phyloP scores from a whole-genome alignment of 2,113 vertebrate genomes.

The Bungarus multicinctus region DNA sequence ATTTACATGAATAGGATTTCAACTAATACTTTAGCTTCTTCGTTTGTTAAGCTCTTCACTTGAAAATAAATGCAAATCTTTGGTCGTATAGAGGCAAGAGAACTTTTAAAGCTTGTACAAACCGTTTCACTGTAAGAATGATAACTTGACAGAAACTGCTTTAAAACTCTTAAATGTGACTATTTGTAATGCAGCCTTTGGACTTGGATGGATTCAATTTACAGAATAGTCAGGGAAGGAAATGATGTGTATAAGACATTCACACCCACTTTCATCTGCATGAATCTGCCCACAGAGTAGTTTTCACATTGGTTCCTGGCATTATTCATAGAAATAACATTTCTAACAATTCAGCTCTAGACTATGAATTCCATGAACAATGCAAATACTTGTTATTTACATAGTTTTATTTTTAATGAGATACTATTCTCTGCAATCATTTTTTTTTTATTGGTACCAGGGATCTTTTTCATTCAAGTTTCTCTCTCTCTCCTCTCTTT shows the following conservation, averaged over 20 bases:
- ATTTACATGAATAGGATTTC: not conserved
- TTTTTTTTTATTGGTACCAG: not conserved
- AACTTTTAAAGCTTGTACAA: not conserved
- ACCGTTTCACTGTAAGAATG: not conserved
- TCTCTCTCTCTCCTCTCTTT: not conserved
- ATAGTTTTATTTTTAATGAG: slow-evolving; percentile 8
- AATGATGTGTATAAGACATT: slow-evolving; percentile 15
- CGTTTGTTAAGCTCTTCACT: not conserved
- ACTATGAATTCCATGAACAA: slow-evolving; percentile 20
- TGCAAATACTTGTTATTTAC: slow-evolving; percentile 23
- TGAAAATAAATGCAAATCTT: not conserved
- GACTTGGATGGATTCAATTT: slow-evolving; percentile 8
- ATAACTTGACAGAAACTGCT: not conserved
- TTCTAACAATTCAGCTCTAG: slow-evolving; percentile 16
- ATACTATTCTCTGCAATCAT: not conserved
- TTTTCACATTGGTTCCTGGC: slow-evolving; percentile 13
- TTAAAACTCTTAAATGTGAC: slow-evolving; percentile 1
- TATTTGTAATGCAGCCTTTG: not conserved
- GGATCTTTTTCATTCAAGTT: not conserved
- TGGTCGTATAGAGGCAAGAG: not conserved
- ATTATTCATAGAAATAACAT: slow-evolving; percentile 28
- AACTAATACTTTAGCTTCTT: not conserved
- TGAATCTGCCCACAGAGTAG: not conserved
- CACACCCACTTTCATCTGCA: slow-evolving; percentile 9
- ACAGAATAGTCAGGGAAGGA: slow-evolving; percentile 11